A percentile compares a stretch with the other conserved stretches of the same genome.
Evolutionary conservation across 1,140 invertebrate genomes (phyloP).

Genomic region (Ooceraea biroi): DNA sequence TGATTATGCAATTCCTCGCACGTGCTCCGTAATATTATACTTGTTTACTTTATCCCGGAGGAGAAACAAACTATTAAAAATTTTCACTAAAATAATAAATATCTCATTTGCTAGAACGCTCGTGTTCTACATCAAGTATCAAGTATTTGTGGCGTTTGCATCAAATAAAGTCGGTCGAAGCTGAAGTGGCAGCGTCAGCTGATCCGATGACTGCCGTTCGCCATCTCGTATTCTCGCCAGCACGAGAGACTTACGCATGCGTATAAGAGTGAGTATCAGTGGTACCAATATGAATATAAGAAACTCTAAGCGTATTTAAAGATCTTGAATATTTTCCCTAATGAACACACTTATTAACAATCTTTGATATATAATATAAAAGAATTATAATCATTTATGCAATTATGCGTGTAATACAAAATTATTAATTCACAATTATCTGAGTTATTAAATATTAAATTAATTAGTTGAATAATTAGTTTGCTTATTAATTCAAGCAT

Average conservation of each 20-base stretch:
- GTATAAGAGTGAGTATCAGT: slow-evolving; percentile 60
- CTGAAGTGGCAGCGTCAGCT: slow-evolving; percentile 15
- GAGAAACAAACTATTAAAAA: too few relatives aligned
- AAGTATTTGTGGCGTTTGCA: not conserved
- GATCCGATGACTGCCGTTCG: slow-evolving; percentile 22
- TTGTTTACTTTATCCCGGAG: not conserved
- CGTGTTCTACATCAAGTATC: not conserved
- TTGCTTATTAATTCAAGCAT: too few relatives aligned
- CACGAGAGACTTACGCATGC: slow-evolving; percentile 52
- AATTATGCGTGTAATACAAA: too few relatives aligned
- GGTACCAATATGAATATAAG: not conserved
- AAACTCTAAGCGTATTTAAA: not conserved
- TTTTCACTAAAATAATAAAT: not conserved
- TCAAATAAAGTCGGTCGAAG: not conserved
- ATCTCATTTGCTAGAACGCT: not conserved
- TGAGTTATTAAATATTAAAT: too few relatives aligned
- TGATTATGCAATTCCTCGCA: not conserved
- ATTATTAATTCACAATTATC: too few relatives aligned
- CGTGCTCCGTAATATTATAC: slow-evolving; percentile 32
- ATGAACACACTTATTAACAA: not conserved
- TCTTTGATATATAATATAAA: too few relatives aligned
- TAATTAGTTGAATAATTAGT: too few relatives aligned
- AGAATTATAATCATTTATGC: too few relatives aligned
- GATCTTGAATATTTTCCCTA: not conserved
- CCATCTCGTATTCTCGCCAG: slow-evolving; percentile 8